Conservation (phyloP, 1,140 invertebrate species). For the Steinernema feltiae region DNA sequence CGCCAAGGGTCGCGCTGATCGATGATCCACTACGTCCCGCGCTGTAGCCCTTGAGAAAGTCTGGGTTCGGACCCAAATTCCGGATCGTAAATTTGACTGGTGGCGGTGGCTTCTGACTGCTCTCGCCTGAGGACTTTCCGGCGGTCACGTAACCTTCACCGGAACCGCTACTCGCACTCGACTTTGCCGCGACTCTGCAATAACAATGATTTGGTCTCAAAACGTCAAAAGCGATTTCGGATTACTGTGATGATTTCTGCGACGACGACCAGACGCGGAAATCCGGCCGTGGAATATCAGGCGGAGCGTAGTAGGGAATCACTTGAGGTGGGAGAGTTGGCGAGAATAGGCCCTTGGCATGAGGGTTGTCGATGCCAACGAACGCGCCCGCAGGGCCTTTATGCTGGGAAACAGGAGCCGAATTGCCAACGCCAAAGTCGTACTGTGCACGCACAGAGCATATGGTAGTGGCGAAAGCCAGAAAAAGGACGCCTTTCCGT, state of each 20-base stretch:
- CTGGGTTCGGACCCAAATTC: not conserved
- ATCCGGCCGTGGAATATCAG: not conserved
- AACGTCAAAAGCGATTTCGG: not conserved
- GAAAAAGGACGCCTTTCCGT: not conserved
- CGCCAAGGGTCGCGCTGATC: too few species aligned
- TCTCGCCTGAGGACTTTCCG: not conserved
- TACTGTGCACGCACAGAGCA: not conserved
- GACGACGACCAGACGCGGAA: not conserved
- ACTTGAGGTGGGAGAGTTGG: not conserved
- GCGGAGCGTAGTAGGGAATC: not conserved
- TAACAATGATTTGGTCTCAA: too few species aligned
- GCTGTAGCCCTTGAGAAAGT: not conserved
- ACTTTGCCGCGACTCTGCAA: too few species aligned
- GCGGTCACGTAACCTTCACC: not conserved
- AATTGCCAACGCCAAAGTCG: not conserved
- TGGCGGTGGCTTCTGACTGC: not conserved
- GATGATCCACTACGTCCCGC: not conserved
- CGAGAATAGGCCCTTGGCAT: not conserved
- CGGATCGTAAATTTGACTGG: not conserved
- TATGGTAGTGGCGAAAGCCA: not conserved
- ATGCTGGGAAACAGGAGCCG: not conserved
- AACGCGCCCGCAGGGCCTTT: not conserved
- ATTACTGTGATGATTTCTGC: not conserved
- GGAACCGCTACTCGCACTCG: too few species aligned
- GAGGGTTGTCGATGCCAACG: not conserved